Evolutionary conservation across 2,888 invertebrate species (phyloP), one percentile per base, ranked within the genome.

Genomic region (Rhyacophila evoluta): DNA sequence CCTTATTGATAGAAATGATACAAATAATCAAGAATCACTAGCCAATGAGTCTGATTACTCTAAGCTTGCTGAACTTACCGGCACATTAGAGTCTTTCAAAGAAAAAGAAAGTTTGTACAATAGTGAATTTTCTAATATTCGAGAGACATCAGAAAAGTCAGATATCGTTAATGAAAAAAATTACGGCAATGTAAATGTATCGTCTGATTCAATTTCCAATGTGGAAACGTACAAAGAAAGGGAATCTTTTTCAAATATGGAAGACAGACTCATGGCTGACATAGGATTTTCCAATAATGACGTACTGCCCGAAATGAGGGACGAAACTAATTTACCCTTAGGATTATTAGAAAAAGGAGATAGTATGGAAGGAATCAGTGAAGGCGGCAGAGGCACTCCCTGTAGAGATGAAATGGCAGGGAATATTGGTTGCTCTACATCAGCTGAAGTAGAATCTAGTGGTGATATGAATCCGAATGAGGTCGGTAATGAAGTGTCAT

Each of bases 301-400:
- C 55, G 10, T 6, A 6, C 4, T 19, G 6, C 1, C 25, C 12
- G 55, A 55, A 55, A 55, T 19, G 55, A 55, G 19, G 19, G 55
- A 55, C 15, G 55, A 55, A 8, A 19, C 8, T 8, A 55, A 55
- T 10, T 55, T 55, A 8, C 55, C 55, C 6, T 15, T 55, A 25
- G 55, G 19, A 12, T 55, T 55, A 19, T 55, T 55, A 8, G 55
- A 55, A 10, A 39, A 15, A 15, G 39, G 25, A 27, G 73, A 39
- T 11, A 29, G 28, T n/a, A 27, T 68, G 8, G 75, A 68, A 36
- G 28, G 11, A 3, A 28, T 36, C n/a, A 37, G 55, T n/a, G 75
- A 75, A 38, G 79, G 79, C 78, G 81, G 79, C 41, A 73, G 82
- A 78, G 78, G 79, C 29, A 79, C 83, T 68, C 69, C 82, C 72